Conservation (phyloP, 2,888 invertebrate species). For the Andrena bucephala region DNA sequence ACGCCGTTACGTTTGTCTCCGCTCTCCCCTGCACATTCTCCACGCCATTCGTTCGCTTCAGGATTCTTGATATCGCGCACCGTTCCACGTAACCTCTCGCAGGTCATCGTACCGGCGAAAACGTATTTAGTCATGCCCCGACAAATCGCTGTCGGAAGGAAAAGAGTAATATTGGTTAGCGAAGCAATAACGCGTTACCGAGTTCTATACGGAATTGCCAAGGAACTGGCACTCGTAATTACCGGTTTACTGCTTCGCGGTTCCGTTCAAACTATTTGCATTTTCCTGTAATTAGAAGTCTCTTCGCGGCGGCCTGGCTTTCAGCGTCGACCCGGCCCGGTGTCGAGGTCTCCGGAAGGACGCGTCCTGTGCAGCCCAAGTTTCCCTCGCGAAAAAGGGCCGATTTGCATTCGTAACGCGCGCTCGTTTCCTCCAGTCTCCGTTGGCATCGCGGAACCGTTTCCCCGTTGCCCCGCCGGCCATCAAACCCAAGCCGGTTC, state of each 20-base stretch:
- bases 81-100: too few species aligned
- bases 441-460: too few species aligned
- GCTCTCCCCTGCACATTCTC: too few species aligned
- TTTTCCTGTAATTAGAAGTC: slow-evolving; percentile 67
- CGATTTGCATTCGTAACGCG: slow-evolving; percentile 28
- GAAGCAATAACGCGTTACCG: slow-evolving; percentile 49
- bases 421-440: neutral
- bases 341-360: slow-evolving; percentile 22
- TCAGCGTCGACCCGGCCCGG: neutral
- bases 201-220: slow-evolving; percentile 50
- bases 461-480: neutral
- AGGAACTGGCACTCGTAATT: slow-evolving; percentile 59
- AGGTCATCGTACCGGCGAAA: slow-evolving; percentile 6
- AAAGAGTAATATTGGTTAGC: slow-evolving; percentile 44
- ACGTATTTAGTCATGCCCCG: slow-evolving; percentile 17
- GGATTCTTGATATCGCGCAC: too few species aligned
- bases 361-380: slow-evolving; percentile 20
- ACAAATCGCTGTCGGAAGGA: slow-evolving; percentile 23
- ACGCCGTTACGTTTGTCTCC: too few species aligned
- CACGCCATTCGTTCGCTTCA: too few species aligned
- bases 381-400: slow-evolving; percentile 19
- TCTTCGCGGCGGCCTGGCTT: slow-evolving; percentile 24
- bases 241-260: slow-evolving; percentile 58
- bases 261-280: slow-evolving; percentile 66
- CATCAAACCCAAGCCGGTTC: slow-evolving; percentile 16